Evolutionary conservation across 2,797 vertebrate genomes (phyloP).

Genomic region (Scarus forsteni): DNA sequence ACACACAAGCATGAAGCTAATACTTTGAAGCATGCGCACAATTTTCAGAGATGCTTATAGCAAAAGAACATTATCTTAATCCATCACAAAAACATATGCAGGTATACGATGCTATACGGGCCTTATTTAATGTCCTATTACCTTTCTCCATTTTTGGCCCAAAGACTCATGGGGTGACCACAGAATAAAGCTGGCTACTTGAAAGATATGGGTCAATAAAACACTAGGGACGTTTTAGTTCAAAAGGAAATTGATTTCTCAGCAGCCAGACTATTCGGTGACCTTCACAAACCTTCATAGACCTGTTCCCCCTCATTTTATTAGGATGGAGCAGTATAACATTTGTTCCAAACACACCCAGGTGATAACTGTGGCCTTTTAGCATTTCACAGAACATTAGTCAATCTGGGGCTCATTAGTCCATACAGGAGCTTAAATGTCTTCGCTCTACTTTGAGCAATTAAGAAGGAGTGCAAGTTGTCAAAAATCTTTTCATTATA

Average conservation of each 20-base stretch:
- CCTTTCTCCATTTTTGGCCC: slow-evolving; percentile 47
- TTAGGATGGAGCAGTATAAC: slow-evolving; percentile 49
- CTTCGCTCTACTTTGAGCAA: slow-evolving; percentile 1
- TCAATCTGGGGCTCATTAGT: slow-evolving; percentile 47
- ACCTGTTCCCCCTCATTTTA: slow-evolving; percentile 60
- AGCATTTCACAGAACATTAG: slow-evolving; percentile 37
- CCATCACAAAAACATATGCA: slow-evolving; percentile 16
- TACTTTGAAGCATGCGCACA: slow-evolving; percentile 22
- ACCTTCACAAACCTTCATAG: slow-evolving; percentile 71
- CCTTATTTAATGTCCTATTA: slow-evolving; percentile 36
- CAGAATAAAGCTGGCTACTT: slow-evolving; percentile 67
- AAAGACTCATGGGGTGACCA: slow-evolving; percentile 49
- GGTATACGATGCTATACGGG: not conserved
- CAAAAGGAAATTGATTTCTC: slow-evolving; percentile 81
- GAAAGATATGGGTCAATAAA: slow-evolving; percentile 83
- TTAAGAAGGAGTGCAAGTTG: no score
- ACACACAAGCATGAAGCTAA: slow-evolving; percentile 23
- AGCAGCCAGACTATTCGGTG: slow-evolving; percentile 57
- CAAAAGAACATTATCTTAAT: slow-evolving; percentile 13
- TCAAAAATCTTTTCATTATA: no score
- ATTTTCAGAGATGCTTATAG: not conserved
- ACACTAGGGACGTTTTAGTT: slow-evolving; percentile 73
- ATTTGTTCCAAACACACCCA: slow-evolving; percentile 47
- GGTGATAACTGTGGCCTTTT: slow-evolving; percentile 13
- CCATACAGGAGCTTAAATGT: slow-evolving; percentile 19